Base-by-base conservation (phyloP, 1,140 invertebrate genomes). In the Neelides sp. region DNA sequence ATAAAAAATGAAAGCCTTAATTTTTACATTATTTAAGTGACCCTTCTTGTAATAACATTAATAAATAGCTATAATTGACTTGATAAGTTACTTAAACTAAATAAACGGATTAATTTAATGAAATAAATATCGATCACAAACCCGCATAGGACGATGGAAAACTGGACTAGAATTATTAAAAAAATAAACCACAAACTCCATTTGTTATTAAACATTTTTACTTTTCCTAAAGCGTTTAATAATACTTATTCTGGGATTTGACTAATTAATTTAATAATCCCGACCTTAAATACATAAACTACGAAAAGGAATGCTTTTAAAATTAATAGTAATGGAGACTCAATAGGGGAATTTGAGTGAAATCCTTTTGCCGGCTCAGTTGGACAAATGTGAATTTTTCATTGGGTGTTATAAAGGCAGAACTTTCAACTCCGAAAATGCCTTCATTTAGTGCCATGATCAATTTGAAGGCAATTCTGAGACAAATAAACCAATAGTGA, bases 1-100 rank as follows among this genome's bases (percentile, higher is more conserved):
- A 7, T 28, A 64, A 61, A 59, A 62, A 58, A 63, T 61, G 50
- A 45, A 62, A 26, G 19, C 26, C 4, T 43, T 22, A 43, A 27
- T 23, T 43, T 43, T 10, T 51, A 32, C 47, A 15, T 48, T 4
- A 37, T n/a, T 10, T 20, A 36, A 22, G 15, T 13, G 10, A 13
- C 5, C 3, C 28, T 15, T 26, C 5, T 36, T 36, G 4, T 36
- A 15, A 32, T 22, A 4, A 37, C 2, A 35, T 52, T 28, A 43
- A 5, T 32, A 10, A 13, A 5, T 10, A 24, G 13, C 4, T 48
- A 19, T 20, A 23, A 17, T 36, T 37, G 7, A 23, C 41, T 23
- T 23, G 26, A 43, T 7, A 43, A 8, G 19, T 10, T 43, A 24
- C 10, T 23, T 12, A 43, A 36, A 22, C 19, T n/a, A 2, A 13